Base-by-base conservation (phyloP, 2,888 invertebrate genomes). In the Tiphia femorata region DNA sequence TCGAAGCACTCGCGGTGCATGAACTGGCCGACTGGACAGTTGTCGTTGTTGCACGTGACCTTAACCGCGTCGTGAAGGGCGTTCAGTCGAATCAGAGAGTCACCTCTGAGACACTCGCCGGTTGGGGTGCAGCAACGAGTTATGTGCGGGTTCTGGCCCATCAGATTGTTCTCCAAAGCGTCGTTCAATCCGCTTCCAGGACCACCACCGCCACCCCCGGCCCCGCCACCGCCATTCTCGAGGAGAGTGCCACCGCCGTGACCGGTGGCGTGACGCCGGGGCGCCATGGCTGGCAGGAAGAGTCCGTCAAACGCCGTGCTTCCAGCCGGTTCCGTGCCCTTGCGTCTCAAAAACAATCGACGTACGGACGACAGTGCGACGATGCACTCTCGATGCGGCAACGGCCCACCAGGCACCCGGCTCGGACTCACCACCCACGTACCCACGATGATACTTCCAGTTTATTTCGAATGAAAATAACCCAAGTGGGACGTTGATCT, bases 1-100 rank as follows among this genome's bases (percentile, higher is more conserved):
- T 96, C 95, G 86, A 97, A 97, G 85, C 97, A 98, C 84, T 94
- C 94, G 71, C 92, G 90, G 87, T 98, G 98, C 97, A 98, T 97
- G 83, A 92, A 96, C 83, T 92, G 91, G 63, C 97, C 96, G 77
- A 89, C 88, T 63, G 88, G 87, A 86, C 98, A 98, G 79, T 90
- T 89, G 81, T 96, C 96, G 86, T 97, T 97, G 87, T 96, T 97
- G 88, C 98, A 98, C 68, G 92, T 89, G 57, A 98, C 95, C 82
- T 93, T 92, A 70, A 96, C 90, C 40, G 92, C 91, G 75, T 95
- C 95, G 67, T 92, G 88, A 47, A 92, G 86, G 64, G 92, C 91
- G 77, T 92, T 91, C 64, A 88, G 77, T 55, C 88, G 86, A 53
- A 91, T 89, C 38, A 88, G 81, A 20, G 80, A 73, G 67, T 82